phyloP scores from a whole-genome alignment of 2,797 vertebrate genomes.

The Catharus ustulatus region DNA sequence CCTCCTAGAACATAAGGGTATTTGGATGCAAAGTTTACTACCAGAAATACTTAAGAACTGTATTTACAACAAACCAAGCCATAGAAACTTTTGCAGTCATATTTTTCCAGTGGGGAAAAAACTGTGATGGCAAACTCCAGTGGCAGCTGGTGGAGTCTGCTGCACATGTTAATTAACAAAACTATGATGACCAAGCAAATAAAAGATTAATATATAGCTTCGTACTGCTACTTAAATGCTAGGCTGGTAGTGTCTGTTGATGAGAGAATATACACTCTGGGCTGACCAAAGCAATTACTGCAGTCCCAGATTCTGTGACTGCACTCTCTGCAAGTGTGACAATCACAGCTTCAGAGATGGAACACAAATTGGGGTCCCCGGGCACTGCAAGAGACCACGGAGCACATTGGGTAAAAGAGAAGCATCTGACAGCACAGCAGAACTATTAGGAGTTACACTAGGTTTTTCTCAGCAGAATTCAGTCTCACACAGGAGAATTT shows the following conservation, averaged over 20 bases:
- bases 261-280: not conserved
- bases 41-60: not conserved
- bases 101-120: not conserved
- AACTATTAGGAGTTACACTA: not conserved
- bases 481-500: not conserved
- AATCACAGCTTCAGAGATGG: not conserved
- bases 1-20: not conserved
- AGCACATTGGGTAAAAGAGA: not conserved
- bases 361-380: not conserved
- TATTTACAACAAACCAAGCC: not conserved
- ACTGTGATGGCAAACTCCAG: not conserved
- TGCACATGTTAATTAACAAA: not conserved
- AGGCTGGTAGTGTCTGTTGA: not conserved
- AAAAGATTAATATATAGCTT: not conserved
- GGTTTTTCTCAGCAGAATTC: constrained; percentile 3
- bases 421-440: not conserved
- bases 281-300: not conserved
- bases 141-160: not conserved
- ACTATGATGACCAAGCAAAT: not conserved
- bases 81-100: not conserved
- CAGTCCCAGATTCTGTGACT: not conserved
- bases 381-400: not conserved
- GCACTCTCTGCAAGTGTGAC: not conserved
- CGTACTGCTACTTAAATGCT: not conserved
- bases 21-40: not conserved